Evolutionary conservation across 2,113 vertebrate species (phyloP).

Genomic region (Polypterus senegalus): DNA sequence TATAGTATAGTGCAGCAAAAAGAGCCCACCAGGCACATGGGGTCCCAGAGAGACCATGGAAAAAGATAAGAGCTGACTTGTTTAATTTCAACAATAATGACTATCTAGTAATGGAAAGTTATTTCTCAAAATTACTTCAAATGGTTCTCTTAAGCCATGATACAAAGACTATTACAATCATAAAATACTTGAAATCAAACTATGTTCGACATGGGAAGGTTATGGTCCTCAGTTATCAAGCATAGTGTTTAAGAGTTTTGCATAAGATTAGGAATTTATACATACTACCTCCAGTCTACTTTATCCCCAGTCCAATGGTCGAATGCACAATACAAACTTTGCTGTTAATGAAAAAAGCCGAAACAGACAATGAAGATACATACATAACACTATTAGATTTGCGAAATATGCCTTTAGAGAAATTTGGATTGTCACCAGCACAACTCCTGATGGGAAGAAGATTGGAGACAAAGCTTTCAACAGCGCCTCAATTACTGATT

Average conservation of each 20-base stretch:
- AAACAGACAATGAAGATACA: slow-evolving; percentile 7
- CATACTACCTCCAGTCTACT: slow-evolving; percentile 5
- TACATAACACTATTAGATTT: slow-evolving; percentile 5
- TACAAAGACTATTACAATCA: slow-evolving; percentile 11
- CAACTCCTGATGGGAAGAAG: slow-evolving; percentile 13
- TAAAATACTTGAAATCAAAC: slow-evolving; percentile 12
- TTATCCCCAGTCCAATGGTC: slow-evolving; percentile 7
- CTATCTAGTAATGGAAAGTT: slow-evolving; percentile 15
- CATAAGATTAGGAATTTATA: slow-evolving; percentile 7
- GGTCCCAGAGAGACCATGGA: slow-evolving; percentile 3
- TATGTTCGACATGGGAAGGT: slow-evolving; percentile 10
- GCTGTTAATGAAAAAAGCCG: slow-evolving; percentile 9
- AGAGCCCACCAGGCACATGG: slow-evolving; percentile 11
- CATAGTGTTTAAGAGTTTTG: slow-evolving; percentile 5
- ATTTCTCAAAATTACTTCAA: slow-evolving; percentile 9
- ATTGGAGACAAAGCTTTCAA: slow-evolving; percentile 11
- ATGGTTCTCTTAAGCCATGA: slow-evolving; percentile 7
- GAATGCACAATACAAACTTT: slow-evolving; percentile 14
- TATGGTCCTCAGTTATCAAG: slow-evolving; percentile 7
- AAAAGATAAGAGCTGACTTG: slow-evolving; percentile 14
- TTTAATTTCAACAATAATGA: slow-evolving; percentile 16
- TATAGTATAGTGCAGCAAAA: slow-evolving; percentile 1
- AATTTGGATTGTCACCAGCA: slow-evolving; percentile 9
- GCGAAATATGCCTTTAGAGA: slow-evolving; percentile 8
- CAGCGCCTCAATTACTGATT: not conserved